Evolutionary conservation across 2,113 vertebrate species (phyloP).

Genomic region (Gadus macrocephalus): DNA sequence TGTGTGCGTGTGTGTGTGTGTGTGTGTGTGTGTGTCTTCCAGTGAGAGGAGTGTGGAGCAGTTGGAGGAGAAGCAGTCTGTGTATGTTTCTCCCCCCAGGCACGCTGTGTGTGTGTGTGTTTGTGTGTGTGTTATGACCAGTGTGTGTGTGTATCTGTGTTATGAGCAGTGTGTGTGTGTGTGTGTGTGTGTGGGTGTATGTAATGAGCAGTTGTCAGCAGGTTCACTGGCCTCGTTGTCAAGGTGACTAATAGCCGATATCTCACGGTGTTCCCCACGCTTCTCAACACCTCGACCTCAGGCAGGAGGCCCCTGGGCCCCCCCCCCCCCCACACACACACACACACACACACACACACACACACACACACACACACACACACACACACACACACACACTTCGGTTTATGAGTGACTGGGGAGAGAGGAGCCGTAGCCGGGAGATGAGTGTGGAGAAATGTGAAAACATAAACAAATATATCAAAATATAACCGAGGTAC

Average conservation of each 20-base stretch:
- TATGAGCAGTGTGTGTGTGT: no score
- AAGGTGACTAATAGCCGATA: slow-evolving; percentile 46
- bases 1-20: no score
- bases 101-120: no score
- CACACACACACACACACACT: slow-evolving; percentile 2
- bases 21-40: no score
- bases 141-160: no score
- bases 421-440: slow-evolving; percentile 31
- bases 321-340: no score
- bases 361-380: no score
- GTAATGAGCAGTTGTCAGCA: slow-evolving; percentile 63
- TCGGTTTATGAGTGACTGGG: slow-evolving; percentile 62
- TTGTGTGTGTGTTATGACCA: no score
- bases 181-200: not conserved
- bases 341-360: not conserved
- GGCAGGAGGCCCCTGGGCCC: not conserved
- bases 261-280: slow-evolving; percentile 46
- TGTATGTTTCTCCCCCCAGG: no score
- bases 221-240: slow-evolving; percentile 50
- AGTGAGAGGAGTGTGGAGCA: no score
- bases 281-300: slow-evolving; percentile 45
- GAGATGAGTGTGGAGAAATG: slow-evolving; percentile 43
- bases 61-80: no score
- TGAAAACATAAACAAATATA: slow-evolving; percentile 60
- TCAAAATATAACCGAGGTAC: slow-evolving; percentile 45